Evolutionary conservation across 2,888 invertebrate genomes (phyloP), one percentile per base, ranked within the genome.

Genomic region (Caenorhabditis zanzibari): DNA sequence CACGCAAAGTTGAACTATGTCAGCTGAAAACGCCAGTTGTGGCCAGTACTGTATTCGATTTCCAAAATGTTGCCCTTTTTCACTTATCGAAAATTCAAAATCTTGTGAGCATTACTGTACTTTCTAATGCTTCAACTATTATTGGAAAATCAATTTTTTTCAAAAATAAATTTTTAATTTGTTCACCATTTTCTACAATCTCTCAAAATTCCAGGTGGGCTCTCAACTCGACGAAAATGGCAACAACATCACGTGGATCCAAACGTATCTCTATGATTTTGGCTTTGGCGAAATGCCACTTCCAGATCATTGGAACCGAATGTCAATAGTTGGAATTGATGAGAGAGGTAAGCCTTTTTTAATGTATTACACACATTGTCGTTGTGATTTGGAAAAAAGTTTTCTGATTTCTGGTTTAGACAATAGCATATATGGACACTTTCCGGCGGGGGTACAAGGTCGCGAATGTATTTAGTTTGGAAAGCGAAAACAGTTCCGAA

Each of bases 221-320:
- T 73, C 49, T n/a, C 81, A 84, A 61, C 58, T 84, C 0, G 81
- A 81, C 44, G 73, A 73, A 47, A 66, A 69, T 35, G 63, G 24
- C 4, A 81, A 84, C 54, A 88, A 88, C 59, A 84, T 90, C 47
- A 88, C 88, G 9, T 91, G 91, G 91, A 71, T 91, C 12, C 91
- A 91, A 79, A 86, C 89, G n/a, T 87, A 82, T 68, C 82, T 88
- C 26, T 91, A 90, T 73, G 89, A 90, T 19, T 90, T 90, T 71
- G 90, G 90, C 10, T 88, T 88, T 56, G 88, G 87, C 1, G 82
- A 85, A 59, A 85, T 89, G n/a, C 61, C 76, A 32, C 49, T 90
- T 35, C 88, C 88, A 9, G 69, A 74, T 0, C 72, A 86, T 32
- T 90, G 90, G 90, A 84, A 79, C 52, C 76, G 85, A 28, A 32